Evolutionary conservation across 2,888 invertebrate genomes (phyloP), one percentile per base, ranked within the genome.

Genomic region (Boloria selene): DNA sequence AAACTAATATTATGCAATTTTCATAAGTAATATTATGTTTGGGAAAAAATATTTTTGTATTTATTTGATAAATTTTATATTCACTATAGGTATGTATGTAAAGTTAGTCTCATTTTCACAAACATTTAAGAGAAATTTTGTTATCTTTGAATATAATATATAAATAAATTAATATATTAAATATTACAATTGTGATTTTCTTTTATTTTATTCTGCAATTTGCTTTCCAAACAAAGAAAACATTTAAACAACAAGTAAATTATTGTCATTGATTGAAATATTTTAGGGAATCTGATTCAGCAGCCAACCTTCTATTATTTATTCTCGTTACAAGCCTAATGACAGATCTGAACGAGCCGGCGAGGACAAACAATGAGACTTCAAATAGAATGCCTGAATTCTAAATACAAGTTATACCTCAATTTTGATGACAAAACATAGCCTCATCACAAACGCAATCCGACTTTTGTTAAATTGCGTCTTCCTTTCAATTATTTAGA

Each of bases 371-470:
- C 53, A 61, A 53, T 47, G 13, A 54, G 16, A 13, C 16, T 50
- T 59, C 49, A 59, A 59, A 38, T 49, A 50, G 59, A 59, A 50
- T 56, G 44, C 38, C 50, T 49, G 31, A 53, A 14, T 53, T 52
- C 44, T 61, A 53, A 61, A 53, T 52, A 61, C 61, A 56, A 64
- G 51, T 64, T 56, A 58, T 56, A 64, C 44, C 63, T 56, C 56
- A 63, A 63, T 63, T 63, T 49, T 50, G 38, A 63, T 42, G 55
- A 49, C 18, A 49, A 63, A 63, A 50, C 38, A 56, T 49, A 52
- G 61, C 42, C 52, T 42, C 60, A 17, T 51, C 51, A 18, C 50
- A 42, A 44, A 61, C 22, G 50, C 50, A 60, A 60, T 50, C 47
- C 44, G 51, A 31, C 13, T 50, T 44, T 42, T 38, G 44, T 60